These are phyloP conservation scores for Cepphus grylle DNA, from an alignment of 2,113 vertebrate species.

Conservation along the genomic window DNA sequence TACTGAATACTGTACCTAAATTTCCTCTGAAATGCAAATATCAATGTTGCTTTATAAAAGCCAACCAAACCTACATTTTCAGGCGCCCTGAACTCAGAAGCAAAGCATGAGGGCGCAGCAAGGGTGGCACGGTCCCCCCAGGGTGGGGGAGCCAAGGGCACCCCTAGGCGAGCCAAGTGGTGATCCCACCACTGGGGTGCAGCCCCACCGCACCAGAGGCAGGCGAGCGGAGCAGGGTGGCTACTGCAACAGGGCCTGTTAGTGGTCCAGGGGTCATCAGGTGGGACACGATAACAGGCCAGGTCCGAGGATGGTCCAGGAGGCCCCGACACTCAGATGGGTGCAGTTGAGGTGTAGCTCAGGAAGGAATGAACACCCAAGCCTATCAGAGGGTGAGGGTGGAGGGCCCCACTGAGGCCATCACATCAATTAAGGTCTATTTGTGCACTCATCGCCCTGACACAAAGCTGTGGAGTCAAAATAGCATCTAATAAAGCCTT, in stretches of 20 bases:
- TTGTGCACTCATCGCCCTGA: background rate
- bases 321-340: background rate
- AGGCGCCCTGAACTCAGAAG: background rate
- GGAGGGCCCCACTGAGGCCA: background rate
- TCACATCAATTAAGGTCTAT: background rate
- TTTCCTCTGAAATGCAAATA: background rate
- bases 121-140: background rate
- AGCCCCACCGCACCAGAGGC: background rate
- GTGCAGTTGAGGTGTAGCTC: background rate
- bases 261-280: background rate
- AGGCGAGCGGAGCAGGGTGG: background rate
- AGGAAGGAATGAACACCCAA: background rate
- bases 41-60: background rate
- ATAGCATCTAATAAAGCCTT: background rate
- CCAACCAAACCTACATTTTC: background rate
- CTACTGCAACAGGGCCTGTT: rapidly evolving
- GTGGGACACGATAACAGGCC: background rate
- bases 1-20: background rate
- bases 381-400: background rate
- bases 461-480: background rate
- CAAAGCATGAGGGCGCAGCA: background rate
- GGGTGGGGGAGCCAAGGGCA: rapidly evolving
- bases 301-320: background rate
- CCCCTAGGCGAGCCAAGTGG: rapidly evolving
- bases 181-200: rapidly evolving